Percentiles rank a stretch among this genome's conserved stretches.
Evolutionary conservation across 2,888 invertebrate genomes (phyloP).

Genomic region (Emmelina monodactyla): DNA sequence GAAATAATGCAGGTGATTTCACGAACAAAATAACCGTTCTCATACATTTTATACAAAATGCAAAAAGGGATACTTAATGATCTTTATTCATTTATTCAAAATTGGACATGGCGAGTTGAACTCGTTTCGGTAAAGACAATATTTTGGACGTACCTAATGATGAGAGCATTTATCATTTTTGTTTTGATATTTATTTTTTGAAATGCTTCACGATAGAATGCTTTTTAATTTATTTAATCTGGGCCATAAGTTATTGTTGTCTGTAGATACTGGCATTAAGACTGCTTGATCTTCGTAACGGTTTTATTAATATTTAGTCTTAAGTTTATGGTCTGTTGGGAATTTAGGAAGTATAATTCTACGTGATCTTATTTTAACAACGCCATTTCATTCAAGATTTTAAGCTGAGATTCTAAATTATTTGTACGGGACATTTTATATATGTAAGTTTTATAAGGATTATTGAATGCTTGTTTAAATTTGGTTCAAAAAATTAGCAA

Average conservation of each 20-base stretch:
- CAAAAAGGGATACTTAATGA: constrained; percentile 1
- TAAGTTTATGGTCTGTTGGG: too few relatives aligned
- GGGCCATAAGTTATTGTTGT: not conserved
- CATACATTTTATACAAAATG: constrained; percentile 1
- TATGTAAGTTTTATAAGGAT: too few relatives aligned
- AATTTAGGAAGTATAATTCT: too few relatives aligned
- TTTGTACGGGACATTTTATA: too few relatives aligned
- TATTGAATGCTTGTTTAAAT: too few relatives aligned
- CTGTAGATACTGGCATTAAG: not conserved
- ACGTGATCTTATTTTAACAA: too few relatives aligned
- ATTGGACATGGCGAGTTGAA: not conserved
- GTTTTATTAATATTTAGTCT: too few relatives aligned
- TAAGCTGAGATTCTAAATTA: too few relatives aligned
- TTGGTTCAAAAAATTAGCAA: too few relatives aligned
- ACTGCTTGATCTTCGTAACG: not conserved
- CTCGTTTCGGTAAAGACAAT: constrained; percentile 1
- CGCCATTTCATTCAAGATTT: too few relatives aligned
- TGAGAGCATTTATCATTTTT: constrained; percentile 1
- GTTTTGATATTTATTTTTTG: constrained; percentile 1
- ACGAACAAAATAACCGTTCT: not conserved
- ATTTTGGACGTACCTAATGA: not conserved
- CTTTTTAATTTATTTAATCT: not conserved
- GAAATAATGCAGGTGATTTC: constrained; percentile 1
- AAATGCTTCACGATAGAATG: constrained; percentile 1
- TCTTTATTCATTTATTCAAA: constrained; percentile 1